Percentiles rank a stretch among this genome's conserved stretches.
These are phyloP conservation scores for Olivierus martensii DNA, from an alignment of 1,140 invertebrate species.

Conservation along the genomic window DNA sequence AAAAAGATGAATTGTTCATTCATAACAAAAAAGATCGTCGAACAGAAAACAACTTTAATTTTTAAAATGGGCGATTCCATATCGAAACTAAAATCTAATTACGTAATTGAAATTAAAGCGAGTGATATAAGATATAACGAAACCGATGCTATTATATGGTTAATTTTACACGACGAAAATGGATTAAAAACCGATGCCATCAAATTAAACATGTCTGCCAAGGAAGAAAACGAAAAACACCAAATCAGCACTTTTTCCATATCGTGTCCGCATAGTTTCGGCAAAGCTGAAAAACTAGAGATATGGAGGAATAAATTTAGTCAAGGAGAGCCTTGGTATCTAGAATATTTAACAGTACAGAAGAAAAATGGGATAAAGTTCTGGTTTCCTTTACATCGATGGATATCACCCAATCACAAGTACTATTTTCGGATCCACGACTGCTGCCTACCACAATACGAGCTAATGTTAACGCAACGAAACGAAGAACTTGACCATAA, in stretches of 20 bases:
- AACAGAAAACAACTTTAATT: too few species aligned
- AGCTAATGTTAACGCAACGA: constrained; percentile 26
- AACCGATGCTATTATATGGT: constrained; percentile 28
- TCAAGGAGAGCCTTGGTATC: constrained; percentile 21
- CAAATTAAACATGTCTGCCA: neutral
- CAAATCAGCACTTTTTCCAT: too few species aligned
- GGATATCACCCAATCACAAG: constrained; percentile 29
- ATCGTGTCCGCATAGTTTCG: too few species aligned
- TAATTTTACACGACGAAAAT: constrained; percentile 24
- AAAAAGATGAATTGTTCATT: too few species aligned
- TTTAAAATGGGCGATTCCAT: too few species aligned
- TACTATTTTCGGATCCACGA: constrained; percentile 32
- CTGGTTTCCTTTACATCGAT: constrained; percentile 18
- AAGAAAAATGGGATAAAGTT: constrained; percentile 2
- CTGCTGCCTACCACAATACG: constrained; percentile 31
- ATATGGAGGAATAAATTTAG: constrained; percentile 6
- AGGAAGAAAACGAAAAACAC: too few species aligned
- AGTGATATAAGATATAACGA: constrained; percentile 3
- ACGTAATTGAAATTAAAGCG: too few species aligned
- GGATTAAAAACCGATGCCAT: constrained; percentile 7
- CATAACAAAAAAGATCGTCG: too few species aligned
- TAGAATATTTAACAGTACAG: constrained; percentile 21
- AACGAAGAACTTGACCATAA: constrained; percentile 29
- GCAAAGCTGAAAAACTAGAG: too few species aligned
- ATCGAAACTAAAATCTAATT: too few species aligned